Evolutionary conservation across 2,888 invertebrate species (phyloP), one percentile per base, ranked within the genome.

Genomic region (Agrochola lychnidis): DNA sequence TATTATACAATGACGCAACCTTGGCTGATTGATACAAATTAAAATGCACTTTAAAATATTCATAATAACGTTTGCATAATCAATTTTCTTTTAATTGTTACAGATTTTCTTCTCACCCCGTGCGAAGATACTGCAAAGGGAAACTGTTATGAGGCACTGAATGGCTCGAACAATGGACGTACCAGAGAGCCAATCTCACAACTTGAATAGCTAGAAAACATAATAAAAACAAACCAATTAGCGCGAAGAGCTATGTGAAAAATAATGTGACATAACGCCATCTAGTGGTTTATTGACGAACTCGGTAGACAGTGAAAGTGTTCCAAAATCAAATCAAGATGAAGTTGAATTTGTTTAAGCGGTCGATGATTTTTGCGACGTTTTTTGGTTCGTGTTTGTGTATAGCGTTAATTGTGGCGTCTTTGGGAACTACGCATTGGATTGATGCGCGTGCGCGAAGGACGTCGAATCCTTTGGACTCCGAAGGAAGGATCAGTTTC

Each of bases 371-470:
- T 84, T 98, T 98, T 90, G 97, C 98, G 90, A 98, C 98, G 59
- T 98, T 98, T 93, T 98, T 98, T 89, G 97, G 98, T 30, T 98
- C 98, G 79, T 97, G 98, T 92, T 94, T 98, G 83, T 98, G 98
- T 85, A 98, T 98, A 81, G 98, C 98, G 51, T 94, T 99, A 85
- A 97, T 98, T 12, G 98, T 98, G 22, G 98, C 98, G 59, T 98
- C 98, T n/a, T 95, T 99, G 83, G 98, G 98, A 1, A 99, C 99
- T 7, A 98, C 98, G 87, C 98, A 98, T 90, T 99, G 99, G 99
- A 97, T 98, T 59, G 98, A 98, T 84, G 98, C 98, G 3, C 97
- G 97, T 69, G 98, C 98, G 6, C 97, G 97, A 86, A 94, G 98
- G 86, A 97, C 97, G 0, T 97, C 97, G 12, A 98, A 97, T 89